Evolutionary conservation across 2,797 vertebrate genomes (phyloP), one percentile per base, ranked within the genome.

Genomic region (Microchirus variegatus): DNA sequence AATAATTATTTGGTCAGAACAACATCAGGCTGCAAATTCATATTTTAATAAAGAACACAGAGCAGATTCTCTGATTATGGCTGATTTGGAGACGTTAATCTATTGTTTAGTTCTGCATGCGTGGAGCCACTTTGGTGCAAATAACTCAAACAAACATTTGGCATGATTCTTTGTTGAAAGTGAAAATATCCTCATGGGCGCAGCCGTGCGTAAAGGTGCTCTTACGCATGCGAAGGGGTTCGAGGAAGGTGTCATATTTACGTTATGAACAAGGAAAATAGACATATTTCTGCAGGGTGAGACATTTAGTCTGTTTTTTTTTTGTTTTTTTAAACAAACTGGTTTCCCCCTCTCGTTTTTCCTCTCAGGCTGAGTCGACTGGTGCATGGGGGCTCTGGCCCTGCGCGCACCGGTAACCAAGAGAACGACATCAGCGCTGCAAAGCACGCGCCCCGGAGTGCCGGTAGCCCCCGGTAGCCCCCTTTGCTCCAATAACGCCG

Each of bases 371-470:
- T 53, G 55, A 63, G 61, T 47, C 68, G 62, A 67, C 49, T 76
- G 64, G 62, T 42, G 41, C 41, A 14, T 58, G 81, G 66, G 5
- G 57, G 80, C 75, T 78, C 76, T 78, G 78, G 89, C 80, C 67
- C 77, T 12, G 67, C 69, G 76, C 80, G 75, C 82, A 82, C 87
- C 85, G 91, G 95, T 97, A 95, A 95, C 96, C 96, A 94, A 92
- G 95, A 96, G 94, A 94, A 95, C 95, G 84, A 92, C 88, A 88
- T 81, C 85, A 73, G 94, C 86, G 90, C 93, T 84, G 88, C 86
- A 89, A 97, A 96, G 90, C 95, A 95, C 83, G 94, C 94, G 87
- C 78, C 81, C 88, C 78, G 86, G 88, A 91, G 91, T 91, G 87
- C 84, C 89, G 90, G 91, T 91, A 88, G 90, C 90, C 89, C 89